Evolutionary conservation across 2,113 vertebrate species (phyloP).

Genomic region (Pandion haliaetus): DNA sequence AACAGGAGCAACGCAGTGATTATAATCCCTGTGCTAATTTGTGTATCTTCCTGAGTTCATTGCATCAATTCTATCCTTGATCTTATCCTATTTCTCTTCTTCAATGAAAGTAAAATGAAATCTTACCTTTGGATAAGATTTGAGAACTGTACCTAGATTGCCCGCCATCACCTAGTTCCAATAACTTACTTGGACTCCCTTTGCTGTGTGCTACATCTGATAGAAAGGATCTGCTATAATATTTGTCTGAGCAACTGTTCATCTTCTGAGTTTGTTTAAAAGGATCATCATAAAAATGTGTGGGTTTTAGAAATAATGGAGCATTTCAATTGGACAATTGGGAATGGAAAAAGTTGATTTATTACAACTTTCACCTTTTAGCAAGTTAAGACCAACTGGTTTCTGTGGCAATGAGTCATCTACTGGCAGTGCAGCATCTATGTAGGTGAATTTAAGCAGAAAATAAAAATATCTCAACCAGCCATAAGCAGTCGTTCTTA

Average conservation of each 20-base stretch:
- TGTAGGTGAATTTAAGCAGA: background rate
- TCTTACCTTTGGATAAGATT: background rate
- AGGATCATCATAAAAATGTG: background rate
- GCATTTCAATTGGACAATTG: background rate
- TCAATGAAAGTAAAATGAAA: background rate
- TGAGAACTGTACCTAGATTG: background rate
- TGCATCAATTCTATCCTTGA: background rate
- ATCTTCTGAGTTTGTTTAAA: background rate
- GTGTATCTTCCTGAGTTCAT: background rate
- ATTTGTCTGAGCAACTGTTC: background rate
- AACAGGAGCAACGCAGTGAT: background rate
- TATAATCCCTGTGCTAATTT: background rate
- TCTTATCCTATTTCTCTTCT: background rate
- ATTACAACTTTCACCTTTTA: background rate
- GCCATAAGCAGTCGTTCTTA: background rate
- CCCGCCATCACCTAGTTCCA: background rate
- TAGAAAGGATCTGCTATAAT: background rate
- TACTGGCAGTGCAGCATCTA: background rate
- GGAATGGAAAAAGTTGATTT: background rate
- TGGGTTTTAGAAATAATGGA: background rate
- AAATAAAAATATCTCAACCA: background rate
- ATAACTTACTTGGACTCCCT: background rate
- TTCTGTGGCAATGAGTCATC: background rate
- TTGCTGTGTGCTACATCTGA: background rate
- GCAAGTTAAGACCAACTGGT: background rate